These are phyloP conservation scores for Nemoura dubitans DNA, from an alignment of 2,888 invertebrate species.

Conservation along the genomic window DNA sequence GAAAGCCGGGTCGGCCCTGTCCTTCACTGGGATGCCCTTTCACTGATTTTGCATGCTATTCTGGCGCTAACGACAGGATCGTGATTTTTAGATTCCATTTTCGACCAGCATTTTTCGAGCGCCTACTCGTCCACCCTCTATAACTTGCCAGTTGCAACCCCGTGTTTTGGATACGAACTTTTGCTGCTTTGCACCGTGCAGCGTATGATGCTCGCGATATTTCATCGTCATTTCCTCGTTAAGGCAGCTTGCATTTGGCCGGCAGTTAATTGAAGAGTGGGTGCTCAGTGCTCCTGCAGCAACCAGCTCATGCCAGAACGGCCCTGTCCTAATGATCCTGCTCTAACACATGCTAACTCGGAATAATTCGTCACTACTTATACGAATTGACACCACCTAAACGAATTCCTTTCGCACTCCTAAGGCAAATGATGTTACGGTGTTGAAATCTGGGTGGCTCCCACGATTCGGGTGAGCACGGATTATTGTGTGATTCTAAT, in stretches of 20 bases:
- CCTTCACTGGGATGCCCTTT: not conserved
- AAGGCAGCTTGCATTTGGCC: not conserved
- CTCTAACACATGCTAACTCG: not conserved
- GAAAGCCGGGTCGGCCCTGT: not conserved
- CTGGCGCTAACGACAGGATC: not conserved
- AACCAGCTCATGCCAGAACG: not conserved
- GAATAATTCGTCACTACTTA: not conserved
- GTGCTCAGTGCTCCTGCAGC: not conserved
- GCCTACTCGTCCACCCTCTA: not conserved
- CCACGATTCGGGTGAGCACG: not conserved
- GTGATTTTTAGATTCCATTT: not conserved
- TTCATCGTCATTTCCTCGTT: not conserved
- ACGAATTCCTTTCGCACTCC: not conserved
- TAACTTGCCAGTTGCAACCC: not conserved
- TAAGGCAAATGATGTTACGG: no score
- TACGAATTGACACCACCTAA: not conserved
- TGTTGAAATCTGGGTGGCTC: no score
- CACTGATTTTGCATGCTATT: not conserved
- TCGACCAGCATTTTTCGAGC: not conserved
- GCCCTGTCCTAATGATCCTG: not conserved
- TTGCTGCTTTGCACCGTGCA: not conserved
- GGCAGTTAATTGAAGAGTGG: not conserved
- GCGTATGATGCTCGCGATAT: not conserved
- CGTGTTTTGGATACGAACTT: not conserved
- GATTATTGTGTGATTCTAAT: not conserved